Conservation (phyloP, 1,140 invertebrate species). For the Drosophila sturtevanti region DNA sequence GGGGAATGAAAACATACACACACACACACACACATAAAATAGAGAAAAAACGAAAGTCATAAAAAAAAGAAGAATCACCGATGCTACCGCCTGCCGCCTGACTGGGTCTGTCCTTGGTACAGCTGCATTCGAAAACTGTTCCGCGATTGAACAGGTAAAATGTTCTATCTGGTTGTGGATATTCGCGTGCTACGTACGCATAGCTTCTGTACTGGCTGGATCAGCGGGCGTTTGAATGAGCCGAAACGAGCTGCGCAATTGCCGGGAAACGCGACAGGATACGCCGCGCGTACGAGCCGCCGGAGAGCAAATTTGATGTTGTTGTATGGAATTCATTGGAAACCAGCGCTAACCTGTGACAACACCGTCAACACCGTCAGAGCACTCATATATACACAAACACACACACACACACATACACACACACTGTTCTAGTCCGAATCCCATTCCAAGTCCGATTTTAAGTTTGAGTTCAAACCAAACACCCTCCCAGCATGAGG, state of each 20-base stretch:
- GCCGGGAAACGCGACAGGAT: constrained; percentile 65
- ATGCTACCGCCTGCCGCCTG: neutral
- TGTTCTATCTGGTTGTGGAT: neutral
- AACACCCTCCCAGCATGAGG: constrained; percentile 57
- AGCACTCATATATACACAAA: too few species aligned
- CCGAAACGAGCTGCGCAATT: constrained; percentile 23
- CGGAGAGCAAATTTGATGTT: neutral
- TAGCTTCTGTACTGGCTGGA: constrained; percentile 47
- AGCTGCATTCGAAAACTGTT: neutral
- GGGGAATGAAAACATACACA: neutral
- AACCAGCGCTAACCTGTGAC: constrained; percentile 43
- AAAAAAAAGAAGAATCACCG: neutral
- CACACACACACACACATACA: too few species aligned
- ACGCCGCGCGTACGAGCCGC: constrained; percentile 29
- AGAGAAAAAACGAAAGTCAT: neutral
- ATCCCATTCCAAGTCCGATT: neutral
- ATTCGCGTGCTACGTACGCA: constrained; percentile 28
- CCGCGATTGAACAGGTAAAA: neutral
- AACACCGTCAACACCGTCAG: constrained; percentile 8
- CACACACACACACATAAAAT: neutral
- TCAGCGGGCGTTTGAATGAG: constrained; percentile 51
- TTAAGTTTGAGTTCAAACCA: constrained; percentile 3
- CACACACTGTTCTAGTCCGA: neutral
- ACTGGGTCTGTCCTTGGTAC: neutral
- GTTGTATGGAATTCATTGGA: constrained; percentile 42